phyloP scores from a whole-genome alignment of 2,113 vertebrate genomes.

The Apodemus speciosus region DNA sequence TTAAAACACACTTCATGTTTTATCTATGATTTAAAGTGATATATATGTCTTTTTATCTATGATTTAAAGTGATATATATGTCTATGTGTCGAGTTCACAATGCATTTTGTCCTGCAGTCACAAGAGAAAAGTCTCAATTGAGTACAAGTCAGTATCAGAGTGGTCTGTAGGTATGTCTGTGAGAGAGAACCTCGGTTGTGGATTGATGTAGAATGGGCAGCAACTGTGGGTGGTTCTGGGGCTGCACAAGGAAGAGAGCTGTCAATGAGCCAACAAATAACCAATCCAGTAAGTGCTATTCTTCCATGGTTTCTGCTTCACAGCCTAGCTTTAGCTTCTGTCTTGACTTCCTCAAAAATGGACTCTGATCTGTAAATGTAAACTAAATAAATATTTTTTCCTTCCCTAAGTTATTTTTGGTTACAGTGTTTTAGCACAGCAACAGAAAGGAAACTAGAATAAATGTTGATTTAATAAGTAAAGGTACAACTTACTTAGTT shows the following conservation, averaged over 20 bases:
- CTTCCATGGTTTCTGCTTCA: not conserved
- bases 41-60: not conserved
- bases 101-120: not conserved
- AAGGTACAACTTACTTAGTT: conserved; percentile 23
- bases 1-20: not conserved
- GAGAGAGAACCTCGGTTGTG: not conserved
- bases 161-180: not conserved
- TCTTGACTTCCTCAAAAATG: not conserved
- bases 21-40: not conserved
- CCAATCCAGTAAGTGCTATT: not conserved
- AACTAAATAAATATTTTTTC: not conserved
- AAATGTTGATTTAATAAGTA: conserved; percentile 42
- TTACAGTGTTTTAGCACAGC: not conserved
- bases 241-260: not conserved
- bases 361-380: not conserved
- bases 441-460: not conserved
- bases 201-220: not conserved
- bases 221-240: not conserved
- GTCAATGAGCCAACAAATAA: not conserved
- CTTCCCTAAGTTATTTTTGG: not conserved
- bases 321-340: not conserved
- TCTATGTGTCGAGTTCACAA: not conserved
- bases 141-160: not conserved
- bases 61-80: not conserved
- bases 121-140: not conserved